These are phyloP conservation scores for Brenthis ino DNA, from an alignment of 2,888 invertebrate genomes.

Conservation along the genomic window DNA sequence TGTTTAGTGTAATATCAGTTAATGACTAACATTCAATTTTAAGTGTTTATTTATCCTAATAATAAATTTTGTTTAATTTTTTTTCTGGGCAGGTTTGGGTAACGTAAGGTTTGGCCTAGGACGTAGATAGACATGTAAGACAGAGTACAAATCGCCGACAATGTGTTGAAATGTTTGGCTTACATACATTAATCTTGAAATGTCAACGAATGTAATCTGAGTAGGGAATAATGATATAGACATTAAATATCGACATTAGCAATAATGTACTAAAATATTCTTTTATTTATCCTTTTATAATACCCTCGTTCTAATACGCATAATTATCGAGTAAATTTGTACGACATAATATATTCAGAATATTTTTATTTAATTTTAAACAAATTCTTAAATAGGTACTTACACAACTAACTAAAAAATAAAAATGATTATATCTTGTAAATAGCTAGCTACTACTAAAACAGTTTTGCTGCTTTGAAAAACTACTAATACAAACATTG, in stretches of 20 bases:
- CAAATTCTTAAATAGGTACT: no score
- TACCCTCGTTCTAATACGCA: not conserved
- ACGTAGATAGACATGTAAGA: constrained; percentile 80
- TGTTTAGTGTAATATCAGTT: constrained; percentile 76
- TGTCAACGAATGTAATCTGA: constrained; percentile 84
- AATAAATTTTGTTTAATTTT: constrained; percentile 62
- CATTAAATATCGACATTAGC: constrained; percentile 83
- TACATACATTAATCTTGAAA: constrained; percentile 79
- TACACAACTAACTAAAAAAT: no score
- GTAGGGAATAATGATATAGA: constrained; percentile 80
- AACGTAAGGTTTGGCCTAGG: constrained; percentile 83
- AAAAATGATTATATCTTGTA: no score
- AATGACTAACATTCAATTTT: constrained; percentile 66
- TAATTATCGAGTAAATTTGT: not conserved
- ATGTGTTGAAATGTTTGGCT: constrained; percentile 77
- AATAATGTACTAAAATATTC: constrained; percentile 72
- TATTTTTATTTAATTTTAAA: no score
- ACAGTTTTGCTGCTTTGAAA: no score
- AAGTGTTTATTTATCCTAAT: constrained; percentile 67
- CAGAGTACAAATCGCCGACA: constrained; percentile 81
- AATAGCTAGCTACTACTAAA: no score
- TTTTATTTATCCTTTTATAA: constrained; percentile 44
- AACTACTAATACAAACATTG: no score
- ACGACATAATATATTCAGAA: no score
- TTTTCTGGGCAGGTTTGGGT: constrained; percentile 81